Evolutionary conservation across 1,140 invertebrate species (phyloP).

Genomic region (Drosophila burlai): DNA sequence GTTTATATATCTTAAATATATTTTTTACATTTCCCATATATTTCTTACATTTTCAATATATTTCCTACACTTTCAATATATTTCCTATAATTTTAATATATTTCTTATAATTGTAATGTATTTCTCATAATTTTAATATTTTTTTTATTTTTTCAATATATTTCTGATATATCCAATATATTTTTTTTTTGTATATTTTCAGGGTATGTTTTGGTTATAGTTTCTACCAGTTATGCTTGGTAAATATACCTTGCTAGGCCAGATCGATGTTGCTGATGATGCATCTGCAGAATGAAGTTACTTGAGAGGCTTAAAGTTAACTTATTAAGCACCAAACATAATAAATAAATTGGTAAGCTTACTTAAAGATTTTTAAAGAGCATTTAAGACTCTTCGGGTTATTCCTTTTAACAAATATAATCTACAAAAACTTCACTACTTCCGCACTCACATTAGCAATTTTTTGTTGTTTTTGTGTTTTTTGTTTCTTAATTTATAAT

Average conservation of each 20-base stretch:
- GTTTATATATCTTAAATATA: too few species aligned
- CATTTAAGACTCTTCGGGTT: not conserved
- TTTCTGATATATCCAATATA: too few species aligned
- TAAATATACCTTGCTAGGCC: not conserved
- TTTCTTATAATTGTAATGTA: too few species aligned
- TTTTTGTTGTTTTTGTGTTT: conserved; percentile 10
- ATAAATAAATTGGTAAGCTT: not conserved
- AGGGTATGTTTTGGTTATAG: not conserved
- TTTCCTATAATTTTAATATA: too few species aligned
- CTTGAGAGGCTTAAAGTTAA: not conserved
- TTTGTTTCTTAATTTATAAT: conserved; percentile 69
- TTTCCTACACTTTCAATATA: too few species aligned
- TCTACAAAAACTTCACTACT: conserved; percentile 36
- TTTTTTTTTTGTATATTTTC: not conserved
- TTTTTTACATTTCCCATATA: too few species aligned
- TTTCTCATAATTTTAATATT: too few species aligned
- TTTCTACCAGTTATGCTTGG: too few species aligned
- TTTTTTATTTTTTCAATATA: too few species aligned
- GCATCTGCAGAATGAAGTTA: not conserved
- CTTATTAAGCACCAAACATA: too few species aligned
- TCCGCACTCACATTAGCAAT: conserved; percentile 38
- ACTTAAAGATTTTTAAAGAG: not conserved
- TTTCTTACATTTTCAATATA: too few species aligned
- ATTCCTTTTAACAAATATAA: conserved; percentile 12
- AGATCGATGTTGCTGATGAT: not conserved